A percentile compares a stretch with the other conserved stretches of the same genome.
These are phyloP conservation scores for Palythoa caribaeorum DNA, from an alignment of 92 coral and sea anemone genomes.

Conservation along the genomic window DNA sequence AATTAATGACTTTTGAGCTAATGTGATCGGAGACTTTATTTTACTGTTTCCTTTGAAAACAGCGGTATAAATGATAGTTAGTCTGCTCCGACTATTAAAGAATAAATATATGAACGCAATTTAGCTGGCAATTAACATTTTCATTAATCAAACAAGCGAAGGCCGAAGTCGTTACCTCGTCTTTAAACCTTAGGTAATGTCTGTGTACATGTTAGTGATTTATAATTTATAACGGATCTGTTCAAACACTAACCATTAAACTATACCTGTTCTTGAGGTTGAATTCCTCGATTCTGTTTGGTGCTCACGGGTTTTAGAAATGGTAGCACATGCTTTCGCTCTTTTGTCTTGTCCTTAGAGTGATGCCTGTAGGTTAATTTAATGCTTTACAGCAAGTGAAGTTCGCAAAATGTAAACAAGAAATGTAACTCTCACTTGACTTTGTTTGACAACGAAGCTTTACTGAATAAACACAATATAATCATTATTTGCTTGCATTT, in stretches of 20 bases:
- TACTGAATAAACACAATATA: neutral
- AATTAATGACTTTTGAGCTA: too few relatives aligned
- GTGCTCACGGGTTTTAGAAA: slow-evolving; percentile 78
- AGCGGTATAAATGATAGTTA: too few relatives aligned
- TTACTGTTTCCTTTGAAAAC: too few relatives aligned
- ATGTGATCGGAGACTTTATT: too few relatives aligned
- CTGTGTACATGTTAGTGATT: too few relatives aligned
- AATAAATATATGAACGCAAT: too few relatives aligned
- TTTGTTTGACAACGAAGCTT: neutral
- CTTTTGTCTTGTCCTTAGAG: slow-evolving; percentile 71
- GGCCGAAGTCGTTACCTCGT: too few relatives aligned
- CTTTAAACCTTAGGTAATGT: too few relatives aligned
- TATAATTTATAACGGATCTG: too few relatives aligned
- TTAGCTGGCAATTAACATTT: too few relatives aligned
- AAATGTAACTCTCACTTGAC: neutral
- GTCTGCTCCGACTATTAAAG: too few relatives aligned
- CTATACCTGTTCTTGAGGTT: slow-evolving; percentile 27
- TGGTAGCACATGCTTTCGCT: slow-evolving; percentile 78
- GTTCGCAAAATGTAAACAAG: neutral
- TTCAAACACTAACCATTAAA: neutral
- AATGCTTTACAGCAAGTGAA: neutral
- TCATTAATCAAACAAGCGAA: too few relatives aligned
- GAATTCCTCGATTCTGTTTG: slow-evolving; percentile 60
- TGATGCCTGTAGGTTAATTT: slow-evolving; percentile 8
- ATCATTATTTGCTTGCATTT: slow-evolving; percentile 22